Base-by-base conservation (phyloP, 2,797 vertebrate species). In the Sphenopsis melanotis region DNA sequence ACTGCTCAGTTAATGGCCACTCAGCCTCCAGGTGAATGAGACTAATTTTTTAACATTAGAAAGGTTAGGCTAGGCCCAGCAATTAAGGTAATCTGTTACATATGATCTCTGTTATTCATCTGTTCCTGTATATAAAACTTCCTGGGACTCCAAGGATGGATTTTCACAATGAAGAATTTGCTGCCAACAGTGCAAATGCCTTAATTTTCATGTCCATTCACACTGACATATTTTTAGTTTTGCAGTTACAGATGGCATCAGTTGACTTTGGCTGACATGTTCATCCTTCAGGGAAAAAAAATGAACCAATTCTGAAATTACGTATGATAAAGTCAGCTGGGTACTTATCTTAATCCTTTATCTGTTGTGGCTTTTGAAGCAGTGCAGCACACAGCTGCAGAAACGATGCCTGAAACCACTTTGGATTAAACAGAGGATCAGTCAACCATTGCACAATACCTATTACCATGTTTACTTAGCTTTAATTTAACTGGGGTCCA, bases 391-490 rank as follows among this genome's bases (percentile, higher is more conserved):
- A 59, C 92, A 94, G 95, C 92, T 97, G 94, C 59, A 95, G 88
- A 91, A 94, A 83, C 0, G 23, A 94, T 83, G 92, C 93, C 93
- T 97, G 94, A 97, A 95, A 96, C 86, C 83, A 90, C 88, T 96
- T 93, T 94, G 90, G 95, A 95, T 95, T 97, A 95, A 95, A 83
- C 79, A 95, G 87, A 94, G 85, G 90, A 91, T 96, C 90, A 96
- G 90, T 90, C 93, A 93, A 93, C 87, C 92, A 75, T 94, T 96
- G 95, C 97, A 94, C 96, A 93, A 94, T 90, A 87, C 77, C 61
- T 90, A 77, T 94, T 95, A 94, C 66, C 79, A 68, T 95, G 94
- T 97, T 97, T 97, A 95, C 95, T 97, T 97, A 97, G 95, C 93
- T 97, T 97, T 95, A 93, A 97, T 96, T 97, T 95, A 93, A 91